Percentiles rank a stretch among this genome's conserved stretches.
These are phyloP conservation scores for Eurypyga helias DNA, from an alignment of 2,113 vertebrate species.

Conservation along the genomic window DNA sequence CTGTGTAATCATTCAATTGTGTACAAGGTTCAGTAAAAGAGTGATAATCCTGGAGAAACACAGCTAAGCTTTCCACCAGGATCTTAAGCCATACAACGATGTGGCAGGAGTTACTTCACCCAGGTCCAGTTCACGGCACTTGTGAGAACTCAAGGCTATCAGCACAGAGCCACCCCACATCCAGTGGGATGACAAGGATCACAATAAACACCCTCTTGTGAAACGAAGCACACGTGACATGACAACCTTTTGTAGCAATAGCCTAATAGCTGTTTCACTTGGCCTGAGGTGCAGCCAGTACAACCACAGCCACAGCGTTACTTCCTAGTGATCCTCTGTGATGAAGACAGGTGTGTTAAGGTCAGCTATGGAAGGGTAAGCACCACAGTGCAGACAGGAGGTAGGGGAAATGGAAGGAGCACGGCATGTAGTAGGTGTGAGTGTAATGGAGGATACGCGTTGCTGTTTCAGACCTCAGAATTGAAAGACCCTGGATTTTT, in stretches of 20 bases:
- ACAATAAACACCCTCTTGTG: not conserved
- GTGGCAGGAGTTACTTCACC: not conserved
- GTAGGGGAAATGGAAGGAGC: not conserved
- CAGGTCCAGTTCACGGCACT: not conserved
- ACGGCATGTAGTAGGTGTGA: fast-evolving
- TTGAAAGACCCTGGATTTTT: not conserved
- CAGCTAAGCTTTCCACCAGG: not conserved
- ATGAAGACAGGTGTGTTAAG: fast-evolving
- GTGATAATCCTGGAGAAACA: not conserved
- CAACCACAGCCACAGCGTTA: not conserved
- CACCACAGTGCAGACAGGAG: not conserved
- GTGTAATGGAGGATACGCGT: not conserved
- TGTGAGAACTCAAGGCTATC: not conserved
- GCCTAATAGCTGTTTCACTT: fast-evolving
- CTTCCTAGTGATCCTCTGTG: not conserved
- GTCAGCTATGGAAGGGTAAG: not conserved
- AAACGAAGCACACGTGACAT: not conserved
- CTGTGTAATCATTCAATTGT: not conserved
- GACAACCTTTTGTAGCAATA: not conserved
- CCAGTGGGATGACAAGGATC: not conserved
- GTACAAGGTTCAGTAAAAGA: not conserved
- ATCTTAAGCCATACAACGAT: not conserved
- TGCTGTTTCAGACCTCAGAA: not conserved
- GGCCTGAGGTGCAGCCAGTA: not conserved
- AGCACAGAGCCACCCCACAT: not conserved